Evolutionary conservation across 2,888 invertebrate genomes (phyloP), one percentile per base, ranked within the genome.

Genomic region (Luffia ferchaultella): DNA sequence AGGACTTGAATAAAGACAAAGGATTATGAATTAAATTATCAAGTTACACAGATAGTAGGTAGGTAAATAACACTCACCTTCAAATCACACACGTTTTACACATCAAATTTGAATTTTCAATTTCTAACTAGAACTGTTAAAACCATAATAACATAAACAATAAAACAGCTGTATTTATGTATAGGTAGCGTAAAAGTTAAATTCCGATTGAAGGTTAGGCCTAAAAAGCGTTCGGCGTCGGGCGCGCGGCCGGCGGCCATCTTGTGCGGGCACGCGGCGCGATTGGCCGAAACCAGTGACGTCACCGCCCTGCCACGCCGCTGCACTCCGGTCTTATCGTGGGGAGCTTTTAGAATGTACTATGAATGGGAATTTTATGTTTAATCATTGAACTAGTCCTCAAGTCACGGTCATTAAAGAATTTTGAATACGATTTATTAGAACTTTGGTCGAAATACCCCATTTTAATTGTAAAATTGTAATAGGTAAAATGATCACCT

Each of bases 261-360:
- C 76, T 67, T 82, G 82, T 82, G 82, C 77, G 80, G 79, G 67
- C 82, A 82, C 80, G 82, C 77, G 80, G 79, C 82, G 82, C 80
- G 79, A 68, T 68, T 63, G 70, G 80, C 80, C 79, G 74, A 65
- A 62, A 61, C 64, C 76, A 76, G 68, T 82, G 80, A 80, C 82
- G 80, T 82, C 82, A 79, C 70, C 60, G 70, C 65, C 77, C 43
- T 41, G 43, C 49, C 16, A 19, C 40, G 19, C 43, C 49, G 16
- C 30, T 30, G 30, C 30, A 30, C 12, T 30, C 30, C 30, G 12
- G 30, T 30, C 5, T 30, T 30, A 30, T 30, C 30, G 30, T 3
- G 30, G 30, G 30, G 30, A 3, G 30, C 3, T 30, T 30, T 30
- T 30, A 30, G 30, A 30, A 30, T 30, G 30, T 30, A 12, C 30